These are phyloP conservation scores for Osmoderma eremita DNA, from an alignment of 2,888 invertebrate genomes.

Conservation along the genomic window DNA sequence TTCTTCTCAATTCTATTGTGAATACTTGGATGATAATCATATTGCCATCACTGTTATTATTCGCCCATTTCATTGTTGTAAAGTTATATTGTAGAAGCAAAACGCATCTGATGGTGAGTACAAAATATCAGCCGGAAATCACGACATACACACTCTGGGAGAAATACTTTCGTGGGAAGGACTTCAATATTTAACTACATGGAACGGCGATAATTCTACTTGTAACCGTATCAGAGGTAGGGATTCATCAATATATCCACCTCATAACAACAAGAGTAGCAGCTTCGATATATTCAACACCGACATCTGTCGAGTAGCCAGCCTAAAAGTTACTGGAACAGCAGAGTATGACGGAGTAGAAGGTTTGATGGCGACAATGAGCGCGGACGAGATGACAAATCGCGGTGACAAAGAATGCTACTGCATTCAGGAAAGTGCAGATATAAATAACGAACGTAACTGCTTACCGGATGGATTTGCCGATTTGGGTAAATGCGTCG, in stretches of 20 bases:
- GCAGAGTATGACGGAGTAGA: conserved; percentile 39
- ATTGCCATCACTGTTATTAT: no score
- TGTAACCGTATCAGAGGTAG: conserved; percentile 66
- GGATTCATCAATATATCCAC: conserved; percentile 67
- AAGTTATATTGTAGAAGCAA: conserved; percentile 68
- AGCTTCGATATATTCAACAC: conserved; percentile 66
- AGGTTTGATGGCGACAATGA: conserved; percentile 24
- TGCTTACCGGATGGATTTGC: conserved; percentile 42
- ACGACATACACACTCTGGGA: conserved; percentile 65
- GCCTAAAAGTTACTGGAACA: conserved; percentile 17
- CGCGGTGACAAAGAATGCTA: conserved; percentile 37
- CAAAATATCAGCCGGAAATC: conserved; percentile 69
- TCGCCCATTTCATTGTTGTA: not conserved
- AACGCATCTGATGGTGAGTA: conserved; percentile 69
- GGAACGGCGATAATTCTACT: conserved; percentile 61
- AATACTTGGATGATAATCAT: no score
- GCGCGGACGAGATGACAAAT: conserved; percentile 27
- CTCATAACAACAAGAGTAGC: conserved; percentile 66
- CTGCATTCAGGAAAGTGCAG: conserved; percentile 29
- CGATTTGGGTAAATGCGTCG: conserved; percentile 38
- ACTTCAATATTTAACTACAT: conserved; percentile 43
- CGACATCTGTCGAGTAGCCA: conserved; percentile 61
- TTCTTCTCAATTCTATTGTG: no score
- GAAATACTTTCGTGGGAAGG: conserved; percentile 65
- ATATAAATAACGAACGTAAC: conserved; percentile 37